A percentile compares a stretch with the other conserved stretches of the same genome.
Conservation (phyloP, 2,113 vertebrate genomes). For the Eretmodus cyanostictus region DNA sequence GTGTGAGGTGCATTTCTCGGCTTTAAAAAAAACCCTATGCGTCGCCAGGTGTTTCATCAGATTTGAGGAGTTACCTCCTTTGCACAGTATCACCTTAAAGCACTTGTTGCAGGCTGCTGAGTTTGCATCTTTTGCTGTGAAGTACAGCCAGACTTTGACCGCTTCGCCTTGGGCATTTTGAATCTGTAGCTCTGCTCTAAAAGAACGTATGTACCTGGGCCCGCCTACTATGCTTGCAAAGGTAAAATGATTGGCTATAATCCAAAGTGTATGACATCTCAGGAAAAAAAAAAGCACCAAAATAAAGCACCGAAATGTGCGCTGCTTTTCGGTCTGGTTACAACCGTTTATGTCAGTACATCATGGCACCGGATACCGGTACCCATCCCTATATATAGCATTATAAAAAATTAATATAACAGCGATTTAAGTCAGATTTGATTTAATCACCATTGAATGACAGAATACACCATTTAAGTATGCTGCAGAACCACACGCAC, state of each 20-base stretch:
- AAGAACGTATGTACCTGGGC: neutral
- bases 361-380: neutral
- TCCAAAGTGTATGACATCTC: neutral
- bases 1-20: no score
- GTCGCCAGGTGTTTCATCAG: neutral
- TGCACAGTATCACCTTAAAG: neutral
- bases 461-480: neutral
- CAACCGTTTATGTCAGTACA: neutral
- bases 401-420: neutral
- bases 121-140: neutral
- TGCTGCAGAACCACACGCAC: neutral
- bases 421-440: neutral
- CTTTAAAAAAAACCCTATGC: rapidly evolving
- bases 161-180: rapidly evolving
- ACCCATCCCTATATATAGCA: neutral
- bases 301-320: neutral
- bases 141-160: neutral
- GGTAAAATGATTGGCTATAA: neutral
- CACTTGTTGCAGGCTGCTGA: neutral
- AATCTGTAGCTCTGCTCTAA: neutral
- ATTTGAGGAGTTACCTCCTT: rapidly evolving
- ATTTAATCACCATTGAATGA: neutral
- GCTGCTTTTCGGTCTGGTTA: neutral
- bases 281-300: neutral
- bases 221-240: rapidly evolving